phyloP scores from a whole-genome alignment of 2,113 vertebrate species.

The Gnathonemus longibarbis region DNA sequence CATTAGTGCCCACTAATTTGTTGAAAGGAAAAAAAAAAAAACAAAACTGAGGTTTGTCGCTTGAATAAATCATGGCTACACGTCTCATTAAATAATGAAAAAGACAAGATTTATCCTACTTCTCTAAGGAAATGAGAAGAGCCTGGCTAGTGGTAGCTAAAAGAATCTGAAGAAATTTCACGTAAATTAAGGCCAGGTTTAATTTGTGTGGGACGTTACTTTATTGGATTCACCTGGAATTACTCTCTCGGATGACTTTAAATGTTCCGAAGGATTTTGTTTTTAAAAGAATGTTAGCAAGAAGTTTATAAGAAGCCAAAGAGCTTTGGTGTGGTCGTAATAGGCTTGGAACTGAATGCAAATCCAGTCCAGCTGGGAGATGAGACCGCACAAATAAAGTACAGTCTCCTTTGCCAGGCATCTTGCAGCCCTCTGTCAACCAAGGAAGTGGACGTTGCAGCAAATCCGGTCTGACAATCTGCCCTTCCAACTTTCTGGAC shows the following conservation, averaged over 20 bases:
- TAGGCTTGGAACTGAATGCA: neutral
- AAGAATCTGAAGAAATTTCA: neutral
- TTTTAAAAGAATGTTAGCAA: neutral
- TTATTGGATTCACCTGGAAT: neutral
- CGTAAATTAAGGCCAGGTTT: neutral
- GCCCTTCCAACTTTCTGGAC: neutral
- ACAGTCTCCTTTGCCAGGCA: neutral
- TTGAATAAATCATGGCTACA: conserved; percentile 58
- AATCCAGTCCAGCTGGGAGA: conserved; percentile 8
- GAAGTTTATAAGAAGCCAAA: conserved; percentile 1
- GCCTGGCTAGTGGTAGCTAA: neutral
- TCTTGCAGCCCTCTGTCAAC: neutral
- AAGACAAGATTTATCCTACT: neutral
- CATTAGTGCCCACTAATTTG: conserved; percentile 61
- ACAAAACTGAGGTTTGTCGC: conserved; percentile 45
- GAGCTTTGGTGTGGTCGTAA: neutral
- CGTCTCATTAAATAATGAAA: conserved; percentile 45
- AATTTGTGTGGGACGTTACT: neutral
- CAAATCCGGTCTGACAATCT: neutral
- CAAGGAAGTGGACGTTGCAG: neutral
- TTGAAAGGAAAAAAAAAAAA: conserved; percentile 40
- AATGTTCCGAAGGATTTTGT: neutral
- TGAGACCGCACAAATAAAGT: neutral
- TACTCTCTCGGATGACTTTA: neutral
- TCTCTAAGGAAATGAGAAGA: neutral